Evolutionary conservation across 2,797 vertebrate species (phyloP).

Genomic region (Netta rufina): DNA sequence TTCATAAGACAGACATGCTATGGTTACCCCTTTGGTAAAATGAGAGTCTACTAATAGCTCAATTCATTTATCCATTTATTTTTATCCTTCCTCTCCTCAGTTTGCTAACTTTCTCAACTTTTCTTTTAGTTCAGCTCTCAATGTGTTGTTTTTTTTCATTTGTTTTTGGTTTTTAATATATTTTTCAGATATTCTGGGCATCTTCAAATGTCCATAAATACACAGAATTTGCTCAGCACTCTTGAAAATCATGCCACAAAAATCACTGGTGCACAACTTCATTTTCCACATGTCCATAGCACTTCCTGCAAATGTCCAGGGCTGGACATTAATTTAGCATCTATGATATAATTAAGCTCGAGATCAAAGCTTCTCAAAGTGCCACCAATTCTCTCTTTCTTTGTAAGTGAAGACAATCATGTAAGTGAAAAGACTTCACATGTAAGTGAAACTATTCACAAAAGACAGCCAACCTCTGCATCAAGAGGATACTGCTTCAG

Average conservation of each 20-base stretch:
- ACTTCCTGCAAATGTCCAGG: background rate
- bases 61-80: constrained; percentile 14
- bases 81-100: background rate
- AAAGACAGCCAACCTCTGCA: background rate
- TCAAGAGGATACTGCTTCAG: background rate
- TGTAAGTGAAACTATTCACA: background rate
- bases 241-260: background rate
- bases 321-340: background rate
- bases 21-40: constrained; percentile 32
- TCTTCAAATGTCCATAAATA: background rate
- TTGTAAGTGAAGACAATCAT: background rate
- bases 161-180: background rate
- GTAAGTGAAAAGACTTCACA: background rate
- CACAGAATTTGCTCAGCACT: background rate
- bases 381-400: background rate
- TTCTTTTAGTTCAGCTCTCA: background rate
- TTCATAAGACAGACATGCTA: background rate
- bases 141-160: background rate
- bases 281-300: rapidly evolving
- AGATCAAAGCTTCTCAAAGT: background rate
- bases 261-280: background rate
- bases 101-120: background rate
- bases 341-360: background rate
- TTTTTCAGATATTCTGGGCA: background rate
- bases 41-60: constrained; percentile 44